Conservation (phyloP, 1,140 invertebrate species). For the Cydia amplana region DNA sequence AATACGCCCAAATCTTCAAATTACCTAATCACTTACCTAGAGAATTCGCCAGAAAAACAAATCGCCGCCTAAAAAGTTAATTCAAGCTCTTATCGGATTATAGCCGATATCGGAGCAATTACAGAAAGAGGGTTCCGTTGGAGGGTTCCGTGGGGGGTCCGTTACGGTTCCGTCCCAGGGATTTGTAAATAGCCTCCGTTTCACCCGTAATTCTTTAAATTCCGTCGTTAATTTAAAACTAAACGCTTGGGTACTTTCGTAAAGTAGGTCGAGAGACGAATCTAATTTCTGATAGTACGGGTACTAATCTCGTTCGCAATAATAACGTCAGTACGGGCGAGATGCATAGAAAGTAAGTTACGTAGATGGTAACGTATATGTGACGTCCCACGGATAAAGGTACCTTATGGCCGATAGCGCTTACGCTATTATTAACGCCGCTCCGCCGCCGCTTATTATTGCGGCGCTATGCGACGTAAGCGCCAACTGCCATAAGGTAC, state of each 20-base stretch:
- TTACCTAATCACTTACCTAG: conserved; percentile 22
- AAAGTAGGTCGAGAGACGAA: conserved; percentile 12
- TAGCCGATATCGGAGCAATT: conserved; percentile 45
- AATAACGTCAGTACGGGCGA: no score
- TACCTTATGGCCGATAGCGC: no score
- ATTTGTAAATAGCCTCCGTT: conserved; percentile 25
- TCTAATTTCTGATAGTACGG: background rate
- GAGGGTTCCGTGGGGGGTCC: background rate
- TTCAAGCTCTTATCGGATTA: conserved; percentile 45
- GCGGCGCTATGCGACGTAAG: no score
- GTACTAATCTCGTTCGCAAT: no score
- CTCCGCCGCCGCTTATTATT: no score
- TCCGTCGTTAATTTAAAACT: conserved; percentile 39
- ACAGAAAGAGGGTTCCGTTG: conserved; percentile 28
- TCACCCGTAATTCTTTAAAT: conserved; percentile 35
- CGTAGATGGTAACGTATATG: no score
- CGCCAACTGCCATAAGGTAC: no score
- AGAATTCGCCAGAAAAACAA: conserved; percentile 15
- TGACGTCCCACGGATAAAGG: no score
- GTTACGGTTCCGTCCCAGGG: conserved; percentile 15
- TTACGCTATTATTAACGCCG: no score
- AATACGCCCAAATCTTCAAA: background rate
- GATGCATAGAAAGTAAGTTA: no score
- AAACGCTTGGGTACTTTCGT: conserved; percentile 29
- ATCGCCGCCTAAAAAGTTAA: conserved; percentile 17